A percentile compares a stretch with the other conserved stretches of the same genome.
phyloP scores from a whole-genome alignment of 2,888 invertebrate genomes.

The Drosophila longiperda region DNA sequence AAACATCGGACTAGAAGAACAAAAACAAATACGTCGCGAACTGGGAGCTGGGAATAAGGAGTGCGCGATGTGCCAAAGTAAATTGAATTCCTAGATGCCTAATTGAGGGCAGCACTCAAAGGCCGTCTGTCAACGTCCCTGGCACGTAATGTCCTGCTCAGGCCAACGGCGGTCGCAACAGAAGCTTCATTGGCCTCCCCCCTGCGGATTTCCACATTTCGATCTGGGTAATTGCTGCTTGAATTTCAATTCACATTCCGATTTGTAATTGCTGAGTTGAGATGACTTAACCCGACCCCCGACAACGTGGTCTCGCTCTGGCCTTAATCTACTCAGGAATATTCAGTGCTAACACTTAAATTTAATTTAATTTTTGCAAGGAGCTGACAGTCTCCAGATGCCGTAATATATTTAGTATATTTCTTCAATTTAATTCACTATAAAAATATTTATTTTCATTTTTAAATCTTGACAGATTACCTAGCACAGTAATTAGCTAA shows the following conservation, averaged over 20 bases:
- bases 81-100: constrained; percentile 77
- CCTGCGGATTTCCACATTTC: constrained; percentile 57
- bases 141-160: constrained; percentile 64
- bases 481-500: not conserved
- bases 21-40: constrained; percentile 20
- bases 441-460: not conserved
- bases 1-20: constrained; percentile 52
- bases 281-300: constrained; percentile 38
- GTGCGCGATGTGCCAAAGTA: constrained; percentile 52
- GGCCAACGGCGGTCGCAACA: constrained; percentile 7
- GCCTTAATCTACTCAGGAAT: constrained; percentile 15
- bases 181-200: not conserved
- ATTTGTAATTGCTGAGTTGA: constrained; percentile 51
- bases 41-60: constrained; percentile 2
- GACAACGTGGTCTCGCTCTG: constrained; percentile 8
- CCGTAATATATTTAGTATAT: not conserved
- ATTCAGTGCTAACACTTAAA: constrained; percentile 52
- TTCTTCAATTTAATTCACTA: not conserved
- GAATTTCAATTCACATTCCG: constrained; percentile 76
- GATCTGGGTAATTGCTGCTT: constrained; percentile 77
- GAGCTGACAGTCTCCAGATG: not conserved
- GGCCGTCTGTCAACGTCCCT: constrained; percentile 61
- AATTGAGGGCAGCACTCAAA: constrained; percentile 74
- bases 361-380: constrained; percentile 54
- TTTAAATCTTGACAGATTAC: not conserved